Evolutionary conservation across 2,113 vertebrate species (phyloP).

Genomic region (Eclectus roratus): DNA sequence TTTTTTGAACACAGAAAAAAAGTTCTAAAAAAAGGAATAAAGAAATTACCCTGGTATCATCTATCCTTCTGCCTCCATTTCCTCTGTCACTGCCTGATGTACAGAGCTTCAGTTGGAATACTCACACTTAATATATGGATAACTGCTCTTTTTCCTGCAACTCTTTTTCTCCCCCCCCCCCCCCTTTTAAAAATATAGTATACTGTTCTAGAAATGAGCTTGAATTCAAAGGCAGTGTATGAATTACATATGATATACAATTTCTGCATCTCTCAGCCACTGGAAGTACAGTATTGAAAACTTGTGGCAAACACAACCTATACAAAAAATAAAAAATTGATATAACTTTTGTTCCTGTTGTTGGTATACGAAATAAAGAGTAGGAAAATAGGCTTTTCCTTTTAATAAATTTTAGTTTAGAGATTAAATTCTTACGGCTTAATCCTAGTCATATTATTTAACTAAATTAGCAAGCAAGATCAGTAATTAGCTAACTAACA

Average conservation of each 20-base stretch:
- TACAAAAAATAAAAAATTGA: neutral
- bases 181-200: neutral
- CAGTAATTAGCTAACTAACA: neutral
- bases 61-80: neutral
- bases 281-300: neutral
- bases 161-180: accelerated
- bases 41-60: neutral
- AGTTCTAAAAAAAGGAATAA: neutral
- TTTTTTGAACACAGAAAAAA: neutral
- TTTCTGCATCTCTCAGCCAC: neutral
- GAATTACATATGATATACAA: neutral
- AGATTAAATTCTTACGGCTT: neutral
- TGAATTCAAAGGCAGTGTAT: neutral
- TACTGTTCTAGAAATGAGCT: neutral
- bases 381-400: neutral
- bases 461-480: neutral
- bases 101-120: neutral
- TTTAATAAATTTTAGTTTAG: neutral
- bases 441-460: neutral
- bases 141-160: neutral
- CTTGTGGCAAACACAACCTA: neutral
- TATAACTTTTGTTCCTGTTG: neutral
- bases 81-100: neutral
- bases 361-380: neutral
- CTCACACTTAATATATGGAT: neutral